Evolutionary conservation across 2,113 vertebrate species (phyloP), one percentile per base, ranked within the genome.

Genomic region (Mellivora capensis): DNA sequence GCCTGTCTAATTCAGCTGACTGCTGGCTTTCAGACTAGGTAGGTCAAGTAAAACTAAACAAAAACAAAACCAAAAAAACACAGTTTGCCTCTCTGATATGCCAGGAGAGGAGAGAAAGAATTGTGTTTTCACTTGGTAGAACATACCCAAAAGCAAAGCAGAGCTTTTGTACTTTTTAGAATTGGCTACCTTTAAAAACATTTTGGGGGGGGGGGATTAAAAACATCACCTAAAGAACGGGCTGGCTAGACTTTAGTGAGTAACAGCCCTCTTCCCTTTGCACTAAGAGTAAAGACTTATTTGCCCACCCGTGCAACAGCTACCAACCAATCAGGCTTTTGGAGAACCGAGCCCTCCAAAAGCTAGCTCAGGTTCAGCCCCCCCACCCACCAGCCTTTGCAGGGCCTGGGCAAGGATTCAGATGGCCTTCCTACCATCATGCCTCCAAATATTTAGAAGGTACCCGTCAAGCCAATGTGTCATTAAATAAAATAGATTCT

Each of bases 171-270:
- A n/a, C 49, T 67, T 84, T 84, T 95, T 71, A 59, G 17, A 83
- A 83, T 80, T 42, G 86, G 90, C 86, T 52, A 37, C 85, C 27
- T 93, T 87, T 77, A 42, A 76, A 54, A 64, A 8, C 27, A 4
- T 6, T 57, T 59, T 47, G 11, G 47, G 47, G 47, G 47, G 47
- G 47, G 13, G 13, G 13, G 3, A 86, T 37, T 62, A 49, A 59
- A 87, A 62, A 34, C 34, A 23, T 94, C 42, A 85, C 12, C 27
- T 57, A 1, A 34, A 49, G 15, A 81, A 89, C 57, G 1, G 34
- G 11, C 59, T 71, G 54, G 27, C 62, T 54, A 93, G 86, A 74
- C 37, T 49, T 59, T 44, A 54, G 27, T 14, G 20, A 14, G 37
- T 12, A 67, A 34, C 9, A 23, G 31, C 14, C 34, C 62, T 54